Evolutionary conservation across 1,140 invertebrate species (phyloP).

Genomic region (Polypedilum vanderplanki): DNA sequence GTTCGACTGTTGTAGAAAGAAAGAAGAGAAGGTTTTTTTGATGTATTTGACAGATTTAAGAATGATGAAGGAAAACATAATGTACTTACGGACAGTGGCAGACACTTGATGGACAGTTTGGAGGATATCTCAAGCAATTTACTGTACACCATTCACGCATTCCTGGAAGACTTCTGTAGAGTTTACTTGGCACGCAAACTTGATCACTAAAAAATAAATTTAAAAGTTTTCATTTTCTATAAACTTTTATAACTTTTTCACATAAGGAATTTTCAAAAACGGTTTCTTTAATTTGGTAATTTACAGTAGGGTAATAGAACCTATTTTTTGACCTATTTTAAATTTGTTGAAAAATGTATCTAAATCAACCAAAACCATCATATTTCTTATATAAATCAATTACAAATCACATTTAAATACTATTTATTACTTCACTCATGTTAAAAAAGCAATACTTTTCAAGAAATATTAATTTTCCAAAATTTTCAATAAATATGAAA

Average conservation of each 20-base stretch:
- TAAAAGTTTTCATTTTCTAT: not conserved
- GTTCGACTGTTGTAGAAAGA: conserved; percentile 54
- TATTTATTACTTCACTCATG: no score
- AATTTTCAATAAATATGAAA: no score
- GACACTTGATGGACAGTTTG: conserved; percentile 66
- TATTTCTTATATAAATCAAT: no score
- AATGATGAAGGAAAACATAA: conserved; percentile 30
- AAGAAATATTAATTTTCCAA: no score
- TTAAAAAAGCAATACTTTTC: no score
- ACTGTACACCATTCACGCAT: conserved; percentile 74
- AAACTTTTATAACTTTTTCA: not conserved
- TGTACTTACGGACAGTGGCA: conserved; percentile 75
- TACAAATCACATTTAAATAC: no score
- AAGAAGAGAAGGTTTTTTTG: conserved; percentile 28
- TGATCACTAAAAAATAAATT: conserved; percentile 53
- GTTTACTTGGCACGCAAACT: conserved; percentile 58
- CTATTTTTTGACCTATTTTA: no score
- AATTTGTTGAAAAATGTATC: no score
- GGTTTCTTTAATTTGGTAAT: no score
- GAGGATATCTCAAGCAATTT: conserved; percentile 77
- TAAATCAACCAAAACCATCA: no score
- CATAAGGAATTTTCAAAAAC: no score
- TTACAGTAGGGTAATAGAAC: no score
- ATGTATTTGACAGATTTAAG: not conserved
- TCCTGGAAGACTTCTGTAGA: conserved; percentile 58